Conservation (phyloP, 2,113 vertebrate species). For the Miniopterus natalensis region DNA sequence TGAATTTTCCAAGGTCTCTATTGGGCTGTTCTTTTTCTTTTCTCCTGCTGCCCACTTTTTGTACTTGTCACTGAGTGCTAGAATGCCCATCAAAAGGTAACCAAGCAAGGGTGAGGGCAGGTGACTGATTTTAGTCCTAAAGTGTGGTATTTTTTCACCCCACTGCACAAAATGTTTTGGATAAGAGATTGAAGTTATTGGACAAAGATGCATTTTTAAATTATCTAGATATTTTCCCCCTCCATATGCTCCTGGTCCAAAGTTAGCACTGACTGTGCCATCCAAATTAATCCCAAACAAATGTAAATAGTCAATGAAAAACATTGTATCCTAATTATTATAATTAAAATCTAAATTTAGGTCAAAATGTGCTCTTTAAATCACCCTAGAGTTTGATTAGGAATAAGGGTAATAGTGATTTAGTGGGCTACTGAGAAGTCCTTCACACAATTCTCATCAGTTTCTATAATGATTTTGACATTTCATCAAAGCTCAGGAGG, state of each 20-base stretch:
- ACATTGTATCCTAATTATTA: slow-evolving; percentile 14
- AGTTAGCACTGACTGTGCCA: slow-evolving; percentile 37
- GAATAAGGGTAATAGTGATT: slow-evolving; percentile 2
- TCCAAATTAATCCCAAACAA: slow-evolving; percentile 65
- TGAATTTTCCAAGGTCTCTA: background rate
- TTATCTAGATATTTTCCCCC: background rate
- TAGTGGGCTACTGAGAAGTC: slow-evolving; percentile 23
- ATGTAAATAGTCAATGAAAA: slow-evolving; percentile 44
- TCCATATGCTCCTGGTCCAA: background rate
- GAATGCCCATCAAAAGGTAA: slow-evolving; percentile 17
- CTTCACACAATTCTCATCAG: slow-evolving; percentile 17
- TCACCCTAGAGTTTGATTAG: slow-evolving; percentile 24
- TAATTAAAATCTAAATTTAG: slow-evolving; percentile 32
- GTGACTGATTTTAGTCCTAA: slow-evolving; percentile 32
- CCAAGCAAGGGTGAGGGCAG: background rate
- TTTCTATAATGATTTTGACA: slow-evolving; percentile 71
- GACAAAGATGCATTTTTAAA: slow-evolving; percentile 7
- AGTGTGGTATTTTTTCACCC: slow-evolving; percentile 25
- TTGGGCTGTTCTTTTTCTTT: background rate
- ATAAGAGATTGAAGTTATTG: slow-evolving; percentile 12
- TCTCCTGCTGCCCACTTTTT: background rate
- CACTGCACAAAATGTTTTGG: background rate
- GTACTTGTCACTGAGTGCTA: background rate
- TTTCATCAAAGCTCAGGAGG: slow-evolving; percentile 66
- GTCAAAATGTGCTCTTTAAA: slow-evolving; percentile 50